Evolutionary conservation across 2,113 vertebrate genomes (phyloP).

Genomic region (Myrmecophaga tridactyla): DNA sequence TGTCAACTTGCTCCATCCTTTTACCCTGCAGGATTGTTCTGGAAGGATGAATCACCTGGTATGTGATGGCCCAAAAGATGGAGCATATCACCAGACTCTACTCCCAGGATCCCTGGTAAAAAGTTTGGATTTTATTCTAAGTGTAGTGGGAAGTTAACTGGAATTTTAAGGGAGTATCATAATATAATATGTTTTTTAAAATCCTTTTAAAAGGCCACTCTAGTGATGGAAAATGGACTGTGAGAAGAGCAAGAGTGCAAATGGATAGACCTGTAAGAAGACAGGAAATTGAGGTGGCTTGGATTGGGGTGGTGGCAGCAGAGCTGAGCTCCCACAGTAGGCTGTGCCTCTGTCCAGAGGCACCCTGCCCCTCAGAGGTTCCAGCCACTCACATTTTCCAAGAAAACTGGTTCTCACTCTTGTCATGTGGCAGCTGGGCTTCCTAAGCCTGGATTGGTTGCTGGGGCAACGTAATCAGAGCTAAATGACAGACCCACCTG

Average conservation of each 20-base stretch:
- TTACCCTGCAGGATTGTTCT: slow-evolving; percentile 87
- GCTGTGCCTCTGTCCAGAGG: background rate
- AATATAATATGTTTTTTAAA: background rate
- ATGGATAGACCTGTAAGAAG: background rate
- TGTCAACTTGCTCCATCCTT: background rate
- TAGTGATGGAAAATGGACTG: background rate
- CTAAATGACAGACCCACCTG: background rate
- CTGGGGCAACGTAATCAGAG: background rate
- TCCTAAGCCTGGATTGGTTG: slow-evolving; percentile 7
- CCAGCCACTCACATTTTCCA: background rate
- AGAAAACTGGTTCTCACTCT: background rate
- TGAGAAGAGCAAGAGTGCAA: background rate
- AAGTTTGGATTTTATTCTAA: background rate
- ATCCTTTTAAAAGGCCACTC: background rate
- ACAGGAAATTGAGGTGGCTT: background rate
- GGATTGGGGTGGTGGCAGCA: background rate
- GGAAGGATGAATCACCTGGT: slow-evolving; percentile 93
- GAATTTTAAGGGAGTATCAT: background rate
- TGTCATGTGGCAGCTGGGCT: background rate
- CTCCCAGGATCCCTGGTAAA: slow-evolving; percentile 48
- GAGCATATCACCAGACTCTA: slow-evolving; percentile 86
- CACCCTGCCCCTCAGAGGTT: background rate
- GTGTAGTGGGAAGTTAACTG: background rate
- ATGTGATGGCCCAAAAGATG: slow-evolving; percentile 92
- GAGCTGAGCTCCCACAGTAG: background rate